A percentile compares a stretch with the other conserved stretches of the same genome.
These are phyloP conservation scores for Colletes gigas DNA, from an alignment of 1,140 invertebrate species.

Conservation along the genomic window DNA sequence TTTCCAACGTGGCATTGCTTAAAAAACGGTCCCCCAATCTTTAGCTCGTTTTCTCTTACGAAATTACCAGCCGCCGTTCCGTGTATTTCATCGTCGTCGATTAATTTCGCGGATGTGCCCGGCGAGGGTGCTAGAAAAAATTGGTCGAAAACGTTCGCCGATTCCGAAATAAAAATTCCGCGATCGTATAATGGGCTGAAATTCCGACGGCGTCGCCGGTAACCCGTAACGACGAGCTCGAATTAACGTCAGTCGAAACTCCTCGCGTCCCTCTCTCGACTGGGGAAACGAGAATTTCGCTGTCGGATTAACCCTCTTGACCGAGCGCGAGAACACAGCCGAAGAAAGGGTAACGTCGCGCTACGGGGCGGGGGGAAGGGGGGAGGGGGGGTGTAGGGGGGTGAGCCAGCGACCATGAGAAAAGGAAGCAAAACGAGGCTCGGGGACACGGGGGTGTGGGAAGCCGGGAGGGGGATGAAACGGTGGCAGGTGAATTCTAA, in stretches of 20 bases:
- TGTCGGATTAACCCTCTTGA: slow-evolving; percentile 57
- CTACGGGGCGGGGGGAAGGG: not conserved
- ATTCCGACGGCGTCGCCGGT: not conserved
- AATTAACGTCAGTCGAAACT: slow-evolving; percentile 4
- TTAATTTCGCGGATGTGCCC: no score
- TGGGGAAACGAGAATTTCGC: slow-evolving; percentile 34
- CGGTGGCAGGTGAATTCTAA: slow-evolving; percentile 65
- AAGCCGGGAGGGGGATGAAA: not conserved
- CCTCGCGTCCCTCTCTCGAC: not conserved
- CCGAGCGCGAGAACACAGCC: slow-evolving; percentile 49
- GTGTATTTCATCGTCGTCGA: no score
- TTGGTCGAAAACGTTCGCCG: no score
- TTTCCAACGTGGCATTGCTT: no score
- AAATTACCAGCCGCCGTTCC: no score
- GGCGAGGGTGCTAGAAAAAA: no score
- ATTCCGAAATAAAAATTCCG: no score
- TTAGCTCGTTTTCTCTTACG: no score
- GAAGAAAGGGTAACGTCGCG: slow-evolving; percentile 34
- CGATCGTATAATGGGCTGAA: not conserved
- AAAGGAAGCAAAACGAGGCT: slow-evolving; percentile 12
- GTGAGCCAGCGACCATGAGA: not conserved
- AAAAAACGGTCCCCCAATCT: no score
- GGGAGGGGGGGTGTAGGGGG: not conserved
- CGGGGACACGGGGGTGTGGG: not conserved
- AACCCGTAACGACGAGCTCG: not conserved